phyloP scores from a whole-genome alignment of 1,140 invertebrate genomes.

The Apis florea region DNA sequence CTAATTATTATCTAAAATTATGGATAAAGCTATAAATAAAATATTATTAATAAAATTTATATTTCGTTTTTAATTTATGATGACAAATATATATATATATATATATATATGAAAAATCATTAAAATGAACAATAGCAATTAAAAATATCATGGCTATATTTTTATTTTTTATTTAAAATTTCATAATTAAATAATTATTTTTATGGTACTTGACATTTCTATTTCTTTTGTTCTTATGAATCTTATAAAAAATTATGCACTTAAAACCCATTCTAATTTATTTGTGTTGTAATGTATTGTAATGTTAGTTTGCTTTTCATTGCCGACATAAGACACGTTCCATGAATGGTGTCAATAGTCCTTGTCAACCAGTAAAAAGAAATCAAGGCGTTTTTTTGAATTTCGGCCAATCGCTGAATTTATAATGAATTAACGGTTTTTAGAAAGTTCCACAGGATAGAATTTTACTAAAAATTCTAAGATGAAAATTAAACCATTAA shows the following conservation, averaged over 20 bases:
- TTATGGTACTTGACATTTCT: background rate
- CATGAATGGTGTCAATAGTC: conserved; percentile 8
- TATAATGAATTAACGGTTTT: conserved; percentile 73
- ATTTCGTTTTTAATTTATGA: no score
- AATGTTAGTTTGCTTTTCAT: background rate
- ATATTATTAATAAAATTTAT: background rate
- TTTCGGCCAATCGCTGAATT: conserved; percentile 70
- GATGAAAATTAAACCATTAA: background rate
- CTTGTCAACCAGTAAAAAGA: no score
- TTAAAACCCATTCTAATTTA: background rate
- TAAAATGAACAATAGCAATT: background rate
- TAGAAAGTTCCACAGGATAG: conserved; percentile 68
- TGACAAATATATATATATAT: background rate
- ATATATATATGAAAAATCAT: background rate
- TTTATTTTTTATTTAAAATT: background rate
- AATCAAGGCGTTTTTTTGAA: conserved; percentile 33
- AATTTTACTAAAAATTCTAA: background rate
- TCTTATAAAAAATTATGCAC: background rate
- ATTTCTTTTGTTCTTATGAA: background rate
- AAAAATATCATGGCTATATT: background rate
- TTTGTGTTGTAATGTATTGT: background rate
- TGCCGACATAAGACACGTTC: background rate
- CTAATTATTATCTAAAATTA: background rate
- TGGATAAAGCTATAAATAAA: background rate
- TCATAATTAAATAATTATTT: background rate